phyloP scores from a whole-genome alignment of 1,140 invertebrate species.

The Sycophaga agraensis region DNA sequence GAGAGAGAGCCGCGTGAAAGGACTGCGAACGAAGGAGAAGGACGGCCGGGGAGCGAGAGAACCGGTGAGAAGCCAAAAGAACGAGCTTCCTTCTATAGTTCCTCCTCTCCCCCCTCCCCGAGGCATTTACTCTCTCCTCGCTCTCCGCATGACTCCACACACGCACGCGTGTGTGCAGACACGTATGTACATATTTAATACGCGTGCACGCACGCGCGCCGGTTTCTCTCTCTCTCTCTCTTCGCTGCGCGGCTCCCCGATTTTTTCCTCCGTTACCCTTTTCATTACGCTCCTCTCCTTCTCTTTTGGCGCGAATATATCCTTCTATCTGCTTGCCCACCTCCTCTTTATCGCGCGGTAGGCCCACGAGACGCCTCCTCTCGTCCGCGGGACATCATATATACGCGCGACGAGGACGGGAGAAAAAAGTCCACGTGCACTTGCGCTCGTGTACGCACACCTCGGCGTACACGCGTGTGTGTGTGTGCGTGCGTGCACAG shows the following conservation, averaged over 20 bases:
- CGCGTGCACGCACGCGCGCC: too few species aligned
- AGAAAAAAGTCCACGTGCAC: too few species aligned
- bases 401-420: background rate
- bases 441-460: too few species aligned
- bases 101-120: too few species aligned
- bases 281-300: background rate
- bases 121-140: too few species aligned
- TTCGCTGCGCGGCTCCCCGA: too few species aligned
- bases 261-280: conserved; percentile 1
- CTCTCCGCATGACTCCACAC: too few species aligned
- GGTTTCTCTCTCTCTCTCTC: too few species aligned
- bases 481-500: background rate
- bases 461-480: background rate
- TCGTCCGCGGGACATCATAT: background rate
- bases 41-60: conserved; percentile 16
- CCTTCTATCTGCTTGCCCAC: background rate
- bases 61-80: conserved; percentile 33
- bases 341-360: background rate
- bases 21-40: conserved; percentile 19
- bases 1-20: conserved; percentile 9
- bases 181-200: too few species aligned
- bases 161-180: too few species aligned
- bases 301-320: background rate
- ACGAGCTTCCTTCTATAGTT: conserved; percentile 28
- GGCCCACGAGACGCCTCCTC: background rate